phyloP scores from a whole-genome alignment of 1,140 invertebrate genomes.

The Arctopsyche grandis region DNA sequence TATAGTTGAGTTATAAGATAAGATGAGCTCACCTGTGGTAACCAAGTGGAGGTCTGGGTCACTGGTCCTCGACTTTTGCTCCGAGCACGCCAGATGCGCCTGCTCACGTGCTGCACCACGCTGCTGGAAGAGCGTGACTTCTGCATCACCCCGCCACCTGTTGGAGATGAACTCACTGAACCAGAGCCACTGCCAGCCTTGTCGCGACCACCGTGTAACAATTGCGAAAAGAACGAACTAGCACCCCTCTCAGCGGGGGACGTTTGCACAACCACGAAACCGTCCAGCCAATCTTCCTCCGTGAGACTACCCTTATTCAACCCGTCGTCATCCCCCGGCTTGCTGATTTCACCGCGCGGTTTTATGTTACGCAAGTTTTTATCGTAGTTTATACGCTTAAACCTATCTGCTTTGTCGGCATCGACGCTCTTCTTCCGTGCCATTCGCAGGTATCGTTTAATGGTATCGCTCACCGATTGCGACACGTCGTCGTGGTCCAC shows the following conservation, averaged over 20 bases:
- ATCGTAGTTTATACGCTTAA: slow-evolving; percentile 90
- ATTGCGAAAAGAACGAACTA: slow-evolving; percentile 56
- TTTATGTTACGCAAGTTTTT: slow-evolving; percentile 85
- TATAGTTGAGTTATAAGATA: not conserved
- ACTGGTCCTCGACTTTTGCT: slow-evolving; percentile 81
- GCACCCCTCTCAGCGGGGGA: slow-evolving; percentile 56
- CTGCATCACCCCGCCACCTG: slow-evolving; percentile 78
- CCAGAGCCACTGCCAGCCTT: slow-evolving; percentile 62
- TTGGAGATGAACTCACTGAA: slow-evolving; percentile 63
- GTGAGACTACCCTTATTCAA: slow-evolving; percentile 79
- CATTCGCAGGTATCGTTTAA: slow-evolving; percentile 85
- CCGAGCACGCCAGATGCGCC: slow-evolving; percentile 83
- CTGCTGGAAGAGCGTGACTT: slow-evolving; percentile 88
- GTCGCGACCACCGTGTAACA: slow-evolving; percentile 61
- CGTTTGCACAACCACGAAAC: slow-evolving; percentile 60
- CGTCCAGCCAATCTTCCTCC: slow-evolving; percentile 75
- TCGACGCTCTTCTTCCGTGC: slow-evolving; percentile 86
- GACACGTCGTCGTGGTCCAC: slow-evolving; percentile 85
- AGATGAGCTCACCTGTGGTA: slow-evolving; percentile 79
- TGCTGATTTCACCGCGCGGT: slow-evolving; percentile 78
- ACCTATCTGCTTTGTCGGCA: slow-evolving; percentile 80
- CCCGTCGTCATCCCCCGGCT: slow-evolving; percentile 77
- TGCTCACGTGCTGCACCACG: slow-evolving; percentile 84
- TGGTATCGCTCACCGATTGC: slow-evolving; percentile 85
- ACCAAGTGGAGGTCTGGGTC: slow-evolving; percentile 72